Base-by-base conservation (phyloP, 2,113 vertebrate species). In the Chloropsis hardwickii region DNA sequence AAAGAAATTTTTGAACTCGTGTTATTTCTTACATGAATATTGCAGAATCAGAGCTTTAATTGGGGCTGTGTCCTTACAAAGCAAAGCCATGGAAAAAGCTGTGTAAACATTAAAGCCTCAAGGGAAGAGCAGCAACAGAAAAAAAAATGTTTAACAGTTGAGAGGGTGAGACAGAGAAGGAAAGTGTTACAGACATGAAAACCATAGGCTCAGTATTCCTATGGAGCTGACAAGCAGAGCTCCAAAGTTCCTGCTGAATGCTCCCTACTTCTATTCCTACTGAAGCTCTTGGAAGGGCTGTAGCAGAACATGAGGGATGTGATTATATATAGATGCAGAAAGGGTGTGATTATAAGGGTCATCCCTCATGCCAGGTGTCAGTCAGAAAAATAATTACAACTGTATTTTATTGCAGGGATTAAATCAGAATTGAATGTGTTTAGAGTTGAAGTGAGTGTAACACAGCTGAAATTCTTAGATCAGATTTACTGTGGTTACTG, bases 1-100 rank as follows among this genome's bases (percentile, higher is more conserved):
- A 98, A 98, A 97, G 96, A 96, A 95, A 96, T 97, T 95, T 97
- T 97, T 98, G 96, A 98, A 96, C 94, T 96, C 53, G 79, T 95
- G 93, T 95, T 96, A 70, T 92, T 96, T 86, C 76, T 88, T 94
- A 86, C 73, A 50, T 73, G 71, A 95, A 97, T 97, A 95, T 95
- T 85, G 56, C 94, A 95, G 96, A 97, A 97, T 96, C 91, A 90
- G 95, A 98, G 84, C 94, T 98, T 97, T 98, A 97, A 98, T 97
- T 98, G 96, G 82, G 93, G 92, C 97, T 97, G 86, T 95, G 97
- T 97, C 91, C 88, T 97, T 97, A 97, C 91, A 97, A 97, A 97
- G 96, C 95, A 96, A 95, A 98, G 96, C 92, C 71, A 28, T 87
- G 92, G 96, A 95, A 97, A 98, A 98, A 98, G 97, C 98, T 98